Base-by-base conservation (phyloP, 2,113 vertebrate species). In the Oreochromis spilurus region DNA sequence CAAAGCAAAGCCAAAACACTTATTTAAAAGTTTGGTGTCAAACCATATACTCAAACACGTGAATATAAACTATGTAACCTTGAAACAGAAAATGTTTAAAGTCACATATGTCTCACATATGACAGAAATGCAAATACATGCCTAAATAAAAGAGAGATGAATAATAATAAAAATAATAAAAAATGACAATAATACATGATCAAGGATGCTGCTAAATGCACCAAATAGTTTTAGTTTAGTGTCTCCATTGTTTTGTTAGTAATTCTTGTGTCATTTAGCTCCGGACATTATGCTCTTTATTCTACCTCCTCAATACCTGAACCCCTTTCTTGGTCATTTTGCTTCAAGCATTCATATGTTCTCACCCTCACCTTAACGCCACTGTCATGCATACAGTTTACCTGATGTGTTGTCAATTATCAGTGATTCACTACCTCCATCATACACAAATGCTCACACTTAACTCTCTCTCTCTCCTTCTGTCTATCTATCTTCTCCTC, bases 241-340 rank as follows among this genome's bases (percentile, higher is more conserved):
- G 75, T 85, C 84, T 87, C 77, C 55, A 78, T 90, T 92, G 84
- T 93, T 91, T 86, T 83, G 88, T 79, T 83, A 85, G 53, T 36
- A 85, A 87, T 45, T 79, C 24, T 53, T 50, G 62, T 81, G 19
- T 45, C 21, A 89, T 85, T 88, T 43, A 60, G 72, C 57, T 80
- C 72, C 36, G 43, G 82, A 83, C 88, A 86, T 90, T 62, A 10
- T 21, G 54, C 72, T 87, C 62, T 83, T 57, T 79, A 78, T 79
- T 83, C 78, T 84, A 29, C 62, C 79, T 79, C 62, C 19, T 82
- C 54, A 86, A 34, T 89, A 85, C 26, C 45, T 52, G 72, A 81
- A 60, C 8, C 16, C 55, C 57, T 52, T 36, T 81, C 55, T 79
- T 65, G 19, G 40, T 57, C 52, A 88, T 67, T 60, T 82, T 17